phyloP scores from a whole-genome alignment of 2,888 invertebrate species.

The Caenorhabditis angaria region DNA sequence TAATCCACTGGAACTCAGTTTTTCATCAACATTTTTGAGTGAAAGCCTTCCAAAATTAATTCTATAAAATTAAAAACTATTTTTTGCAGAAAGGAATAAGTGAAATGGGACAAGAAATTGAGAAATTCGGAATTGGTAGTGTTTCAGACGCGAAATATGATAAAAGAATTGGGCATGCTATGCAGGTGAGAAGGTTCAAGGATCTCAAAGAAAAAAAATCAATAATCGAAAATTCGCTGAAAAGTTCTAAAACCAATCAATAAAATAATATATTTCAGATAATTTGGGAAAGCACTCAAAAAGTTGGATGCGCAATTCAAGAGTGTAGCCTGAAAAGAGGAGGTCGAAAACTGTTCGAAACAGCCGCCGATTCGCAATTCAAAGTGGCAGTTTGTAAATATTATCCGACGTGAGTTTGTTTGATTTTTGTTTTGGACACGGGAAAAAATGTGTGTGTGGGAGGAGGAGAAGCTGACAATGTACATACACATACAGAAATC shows the following conservation, averaged over 20 bases:
- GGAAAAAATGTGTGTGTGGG: background rate
- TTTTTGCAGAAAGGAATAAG: constrained; percentile 27
- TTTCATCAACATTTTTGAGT: too few species aligned
- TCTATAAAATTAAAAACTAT: too few species aligned
- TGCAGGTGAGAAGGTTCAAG: constrained; percentile 27
- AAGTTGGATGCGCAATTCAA: constrained; percentile 33
- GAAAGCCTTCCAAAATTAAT: too few species aligned
- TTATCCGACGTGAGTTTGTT: constrained; percentile 32
- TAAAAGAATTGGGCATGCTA: constrained; percentile 37
- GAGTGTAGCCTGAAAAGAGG: constrained; percentile 30
- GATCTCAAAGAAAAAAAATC: background rate
- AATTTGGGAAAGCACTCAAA: constrained; percentile 35
- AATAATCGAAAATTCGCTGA: background rate
- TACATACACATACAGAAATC: background rate
- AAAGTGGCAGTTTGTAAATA: constrained; percentile 46
- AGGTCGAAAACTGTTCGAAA: constrained; percentile 20
- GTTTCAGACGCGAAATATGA: constrained; percentile 19
- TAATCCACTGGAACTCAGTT: too few species aligned
- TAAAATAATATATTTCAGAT: constrained; percentile 20
- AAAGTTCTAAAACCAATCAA: background rate
- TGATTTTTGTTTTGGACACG: too few species aligned
- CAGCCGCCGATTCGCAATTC: constrained; percentile 19
- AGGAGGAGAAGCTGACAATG: too few species aligned
- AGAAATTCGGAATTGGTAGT: constrained; percentile 22
- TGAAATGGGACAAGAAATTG: constrained; percentile 37